These are phyloP conservation scores for Papilio demoleus DNA, from an alignment of 2,888 invertebrate genomes.

Conservation along the genomic window DNA sequence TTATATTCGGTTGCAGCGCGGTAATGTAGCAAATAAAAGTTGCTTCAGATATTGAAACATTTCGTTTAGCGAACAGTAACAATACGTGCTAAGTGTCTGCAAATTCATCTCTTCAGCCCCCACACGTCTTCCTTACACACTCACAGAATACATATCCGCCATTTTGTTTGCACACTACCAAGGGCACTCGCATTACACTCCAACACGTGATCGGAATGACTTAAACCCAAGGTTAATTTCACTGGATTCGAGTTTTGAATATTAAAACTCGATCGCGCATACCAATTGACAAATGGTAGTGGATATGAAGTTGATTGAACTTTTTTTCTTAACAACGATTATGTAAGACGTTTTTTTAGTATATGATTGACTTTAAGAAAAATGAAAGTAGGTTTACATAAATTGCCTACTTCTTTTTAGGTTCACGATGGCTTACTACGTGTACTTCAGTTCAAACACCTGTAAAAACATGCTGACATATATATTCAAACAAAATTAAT, in stretches of 20 bases:
- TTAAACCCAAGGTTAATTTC: slow-evolving; percentile 50
- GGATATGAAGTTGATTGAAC: slow-evolving; percentile 34
- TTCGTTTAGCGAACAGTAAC: slow-evolving; percentile 21
- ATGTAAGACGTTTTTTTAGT: slow-evolving; percentile 6
- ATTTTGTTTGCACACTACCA: slow-evolving; percentile 42
- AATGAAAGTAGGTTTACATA: slow-evolving; percentile 10
- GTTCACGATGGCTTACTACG: too few species aligned
- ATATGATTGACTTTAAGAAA: not conserved
- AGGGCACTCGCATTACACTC: slow-evolving; percentile 47
- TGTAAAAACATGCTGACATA: too few species aligned
- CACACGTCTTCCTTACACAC: slow-evolving; percentile 29
- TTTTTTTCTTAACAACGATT: slow-evolving; percentile 26
- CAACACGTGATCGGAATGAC: slow-evolving; percentile 45
- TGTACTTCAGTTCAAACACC: too few species aligned
- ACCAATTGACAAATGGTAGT: slow-evolving; percentile 9
- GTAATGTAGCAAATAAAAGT: slow-evolving; percentile 1
- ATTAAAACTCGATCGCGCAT: slow-evolving; percentile 3
- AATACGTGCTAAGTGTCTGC: slow-evolving; percentile 18
- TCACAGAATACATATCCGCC: slow-evolving; percentile 35
- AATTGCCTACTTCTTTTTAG: too few species aligned
- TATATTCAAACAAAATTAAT: too few species aligned
- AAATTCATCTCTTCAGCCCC: slow-evolving; percentile 31
- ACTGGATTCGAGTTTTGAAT: slow-evolving; percentile 42
- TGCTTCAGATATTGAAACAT: not conserved
- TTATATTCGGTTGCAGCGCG: too few species aligned